Percentiles rank a stretch among this genome's conserved stretches.
Conservation (phyloP, 1,140 invertebrate species). For the Bilobella aurantiaca region DNA sequence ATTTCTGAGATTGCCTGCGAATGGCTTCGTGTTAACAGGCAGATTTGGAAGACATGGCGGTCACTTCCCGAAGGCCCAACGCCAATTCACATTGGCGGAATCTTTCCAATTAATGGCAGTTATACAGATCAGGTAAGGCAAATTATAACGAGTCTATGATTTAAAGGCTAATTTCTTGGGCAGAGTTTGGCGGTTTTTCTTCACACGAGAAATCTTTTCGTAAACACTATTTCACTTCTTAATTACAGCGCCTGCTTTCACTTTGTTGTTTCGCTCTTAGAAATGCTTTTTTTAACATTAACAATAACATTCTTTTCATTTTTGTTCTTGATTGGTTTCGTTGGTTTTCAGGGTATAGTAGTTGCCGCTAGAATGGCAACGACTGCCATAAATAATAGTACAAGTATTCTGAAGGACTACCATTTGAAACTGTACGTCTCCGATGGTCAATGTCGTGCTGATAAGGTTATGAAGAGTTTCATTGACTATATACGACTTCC, state of each 20-base stretch:
- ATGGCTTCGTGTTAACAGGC: conserved; percentile 52
- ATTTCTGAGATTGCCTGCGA: conserved; percentile 50
- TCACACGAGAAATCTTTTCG: too few relatives aligned
- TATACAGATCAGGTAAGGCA: conserved; percentile 52
- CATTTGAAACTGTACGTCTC: conserved; percentile 48
- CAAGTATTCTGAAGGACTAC: conserved; percentile 52
- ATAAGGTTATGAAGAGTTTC: conserved; percentile 66
- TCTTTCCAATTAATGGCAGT: conserved; percentile 57
- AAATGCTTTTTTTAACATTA: too few relatives aligned
- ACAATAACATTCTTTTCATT: too few relatives aligned
- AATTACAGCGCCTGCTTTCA: too few relatives aligned
- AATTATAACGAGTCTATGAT: too few relatives aligned
- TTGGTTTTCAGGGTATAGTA: conserved; percentile 53
- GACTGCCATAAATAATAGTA: conserved; percentile 54
- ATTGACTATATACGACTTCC: conserved; percentile 57
- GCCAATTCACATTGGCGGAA: conserved; percentile 57
- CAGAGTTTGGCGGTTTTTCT: too few relatives aligned
- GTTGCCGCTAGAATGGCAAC: conserved; percentile 55
- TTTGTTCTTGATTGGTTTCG: too few relatives aligned
- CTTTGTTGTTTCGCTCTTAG: too few relatives aligned
- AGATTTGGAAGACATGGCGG: conserved; percentile 48
- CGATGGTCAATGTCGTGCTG: conserved; percentile 62
- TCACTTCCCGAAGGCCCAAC: conserved; percentile 45
- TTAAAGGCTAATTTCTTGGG: too few relatives aligned
- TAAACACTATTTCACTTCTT: too few relatives aligned